A percentile compares a stretch with the other conserved stretches of the same genome.
These are phyloP conservation scores for Premnoplex brunnescens DNA, from an alignment of 2,797 vertebrate genomes.

Conservation along the genomic window DNA sequence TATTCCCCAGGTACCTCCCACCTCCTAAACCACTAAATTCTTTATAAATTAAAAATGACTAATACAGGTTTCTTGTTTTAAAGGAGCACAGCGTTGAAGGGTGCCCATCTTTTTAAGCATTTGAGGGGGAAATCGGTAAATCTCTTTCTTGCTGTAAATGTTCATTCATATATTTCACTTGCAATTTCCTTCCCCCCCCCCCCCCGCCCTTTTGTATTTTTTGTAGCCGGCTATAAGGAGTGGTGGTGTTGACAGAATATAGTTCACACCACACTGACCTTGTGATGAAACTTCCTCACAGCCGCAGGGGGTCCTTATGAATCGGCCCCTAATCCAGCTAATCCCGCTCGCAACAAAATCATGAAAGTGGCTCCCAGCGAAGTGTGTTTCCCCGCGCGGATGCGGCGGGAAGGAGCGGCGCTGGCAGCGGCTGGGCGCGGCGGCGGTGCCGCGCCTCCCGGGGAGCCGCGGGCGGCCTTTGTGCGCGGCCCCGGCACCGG, in stretches of 20 bases:
- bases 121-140: constrained; percentile 20
- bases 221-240: constrained; percentile 63
- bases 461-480: background rate
- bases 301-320: constrained; percentile 91
- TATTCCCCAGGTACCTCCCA: constrained; percentile 61
- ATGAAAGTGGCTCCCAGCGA: constrained; percentile 79
- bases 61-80: constrained; percentile 41
- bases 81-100: background rate
- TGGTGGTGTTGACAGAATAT: constrained; percentile 78
- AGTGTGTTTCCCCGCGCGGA: constrained; percentile 69
- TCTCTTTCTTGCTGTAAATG: constrained; percentile 54
- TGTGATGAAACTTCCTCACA: constrained; percentile 87
- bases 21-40: constrained; percentile 62
- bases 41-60: constrained; percentile 62
- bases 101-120: background rate
- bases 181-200: background rate
- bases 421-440: background rate
- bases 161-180: constrained; percentile 55
- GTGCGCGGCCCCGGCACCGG: background rate
- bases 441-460: too few relatives aligned
- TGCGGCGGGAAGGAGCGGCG: constrained; percentile 48
- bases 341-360: constrained; percentile 87
- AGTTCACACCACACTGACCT: constrained; percentile 85
- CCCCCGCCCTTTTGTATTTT: constrained; percentile 31
- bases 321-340: constrained; percentile 93